phyloP scores from a whole-genome alignment of 2,797 vertebrate genomes.

The Monodelphis domestica region DNA sequence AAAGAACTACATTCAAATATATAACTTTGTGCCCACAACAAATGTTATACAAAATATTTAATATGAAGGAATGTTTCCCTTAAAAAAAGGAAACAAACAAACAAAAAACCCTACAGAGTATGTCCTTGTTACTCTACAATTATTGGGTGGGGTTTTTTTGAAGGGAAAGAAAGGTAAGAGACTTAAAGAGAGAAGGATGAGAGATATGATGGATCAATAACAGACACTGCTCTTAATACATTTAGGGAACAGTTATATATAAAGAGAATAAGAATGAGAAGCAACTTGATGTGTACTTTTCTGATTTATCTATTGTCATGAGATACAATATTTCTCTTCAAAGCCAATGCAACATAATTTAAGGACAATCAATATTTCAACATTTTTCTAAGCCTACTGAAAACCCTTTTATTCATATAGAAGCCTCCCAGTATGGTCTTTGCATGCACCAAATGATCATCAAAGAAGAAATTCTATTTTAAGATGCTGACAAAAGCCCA shows the following conservation, averaged over 20 bases:
- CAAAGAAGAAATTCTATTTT: not conserved
- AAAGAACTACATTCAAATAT: conserved; percentile 58
- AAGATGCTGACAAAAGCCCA: not conserved
- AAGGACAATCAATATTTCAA: not conserved
- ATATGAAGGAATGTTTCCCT: conserved; percentile 28
- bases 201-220: not conserved
- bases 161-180: conserved; percentile 16
- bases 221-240: not conserved
- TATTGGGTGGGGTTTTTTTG: conserved; percentile 19
- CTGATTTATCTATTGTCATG: not conserved
- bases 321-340: not conserved
- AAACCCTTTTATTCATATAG: not conserved
- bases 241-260: not conserved
- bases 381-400: not conserved
- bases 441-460: not conserved
- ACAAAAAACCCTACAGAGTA: not conserved
- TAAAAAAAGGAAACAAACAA: conserved; percentile 16
- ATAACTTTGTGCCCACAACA: conserved; percentile 52
- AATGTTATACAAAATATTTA: conserved; percentile 27
- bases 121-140: not conserved
- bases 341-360: not conserved
- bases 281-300: not conserved
- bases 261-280: not conserved
- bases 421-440: not conserved
- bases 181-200: conserved; percentile 13